phyloP scores from a whole-genome alignment of 2,797 vertebrate genomes.

The Pagetopsis macropterus region DNA sequence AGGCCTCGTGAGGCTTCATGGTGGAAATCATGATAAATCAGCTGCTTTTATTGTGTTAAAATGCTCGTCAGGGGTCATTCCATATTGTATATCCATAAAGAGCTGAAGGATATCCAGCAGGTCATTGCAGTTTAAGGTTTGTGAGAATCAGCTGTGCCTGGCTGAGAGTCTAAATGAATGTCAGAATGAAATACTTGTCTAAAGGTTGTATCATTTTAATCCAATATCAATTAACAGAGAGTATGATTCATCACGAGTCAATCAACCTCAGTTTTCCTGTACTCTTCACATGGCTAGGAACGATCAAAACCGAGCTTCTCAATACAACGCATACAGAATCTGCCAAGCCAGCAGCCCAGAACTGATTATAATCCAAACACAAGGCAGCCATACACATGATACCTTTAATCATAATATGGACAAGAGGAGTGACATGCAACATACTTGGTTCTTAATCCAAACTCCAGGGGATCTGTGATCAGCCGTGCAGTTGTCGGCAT shows the following conservation, averaged over 20 bases:
- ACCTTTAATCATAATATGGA: slow-evolving; percentile 7
- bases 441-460: slow-evolving; percentile 36
- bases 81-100: neutral
- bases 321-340: too few species aligned
- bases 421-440: slow-evolving; percentile 29
- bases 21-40: slow-evolving; percentile 4
- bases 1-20: neutral
- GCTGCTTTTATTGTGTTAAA: neutral
- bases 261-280: neutral
- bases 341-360: neutral
- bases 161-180: slow-evolving; percentile 3
- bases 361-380: neutral
- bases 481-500: slow-evolving; percentile 44
- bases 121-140: neutral
- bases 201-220: slow-evolving; percentile 2
- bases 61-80: neutral
- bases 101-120: neutral
- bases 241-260: neutral
- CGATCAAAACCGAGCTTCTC: neutral
- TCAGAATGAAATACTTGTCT: neutral
- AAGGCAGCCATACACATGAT: neutral
- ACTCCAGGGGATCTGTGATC: slow-evolving; percentile 41
- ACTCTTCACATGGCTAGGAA: neutral
- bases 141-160: neutral
- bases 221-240: neutral